Percentiles rank a stretch among this genome's conserved stretches.
Conservation (phyloP, 2,888 invertebrate genomes). For the Microchrysa polita region DNA sequence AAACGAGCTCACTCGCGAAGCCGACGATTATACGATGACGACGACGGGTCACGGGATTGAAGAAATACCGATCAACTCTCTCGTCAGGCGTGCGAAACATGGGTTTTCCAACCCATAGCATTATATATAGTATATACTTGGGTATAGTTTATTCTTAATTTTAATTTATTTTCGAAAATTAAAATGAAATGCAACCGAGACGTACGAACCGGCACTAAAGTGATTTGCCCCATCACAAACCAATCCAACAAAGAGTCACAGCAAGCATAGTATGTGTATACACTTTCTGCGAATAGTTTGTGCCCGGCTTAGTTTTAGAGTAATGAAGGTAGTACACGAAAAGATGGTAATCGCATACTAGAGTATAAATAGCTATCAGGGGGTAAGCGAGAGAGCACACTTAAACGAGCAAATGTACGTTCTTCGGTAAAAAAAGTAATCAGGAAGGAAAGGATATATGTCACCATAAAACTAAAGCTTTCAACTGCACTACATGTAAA, state of each 20-base stretch:
- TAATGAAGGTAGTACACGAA: slow-evolving; percentile 30
- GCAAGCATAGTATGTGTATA: neutral
- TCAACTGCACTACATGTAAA: too few relatives aligned
- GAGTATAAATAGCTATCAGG: neutral
- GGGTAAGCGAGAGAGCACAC: neutral
- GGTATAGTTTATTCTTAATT: slow-evolving; percentile 23
- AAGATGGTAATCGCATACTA: slow-evolving; percentile 10
- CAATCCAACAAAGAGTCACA: neutral
- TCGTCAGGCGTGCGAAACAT: slow-evolving; percentile 18
- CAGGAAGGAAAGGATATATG: neutral
- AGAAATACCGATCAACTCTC: neutral
- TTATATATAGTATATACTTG: too few relatives aligned
- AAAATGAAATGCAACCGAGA: slow-evolving; percentile 20
- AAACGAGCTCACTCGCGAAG: neutral
- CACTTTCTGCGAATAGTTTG: slow-evolving; percentile 28
- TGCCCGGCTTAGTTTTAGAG: slow-evolving; percentile 3
- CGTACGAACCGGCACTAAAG: neutral
- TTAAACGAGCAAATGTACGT: neutral
- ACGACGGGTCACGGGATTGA: neutral
- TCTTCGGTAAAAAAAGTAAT: neutral
- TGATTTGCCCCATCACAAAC: neutral
- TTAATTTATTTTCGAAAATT: slow-evolving; percentile 38
- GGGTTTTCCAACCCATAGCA: neutral
- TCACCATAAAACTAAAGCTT: too few relatives aligned
- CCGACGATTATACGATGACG: neutral